Conservation (phyloP, 2,797 vertebrate species). For the Brachyrhaphis roseni region DNA sequence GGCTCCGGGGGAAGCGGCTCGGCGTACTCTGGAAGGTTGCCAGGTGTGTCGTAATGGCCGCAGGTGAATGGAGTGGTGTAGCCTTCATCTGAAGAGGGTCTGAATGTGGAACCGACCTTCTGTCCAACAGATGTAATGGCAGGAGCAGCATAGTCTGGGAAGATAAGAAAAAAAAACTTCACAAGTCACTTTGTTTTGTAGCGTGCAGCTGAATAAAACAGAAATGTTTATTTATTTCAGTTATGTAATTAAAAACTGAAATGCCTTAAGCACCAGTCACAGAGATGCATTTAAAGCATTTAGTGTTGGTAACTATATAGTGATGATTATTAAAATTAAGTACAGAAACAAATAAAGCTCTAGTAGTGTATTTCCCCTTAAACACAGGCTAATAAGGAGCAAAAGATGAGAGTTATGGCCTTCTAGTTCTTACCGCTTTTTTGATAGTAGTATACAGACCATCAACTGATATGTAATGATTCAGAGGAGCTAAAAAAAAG, state of each 20-base stretch:
- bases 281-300: background rate
- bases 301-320: background rate
- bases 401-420: background rate
- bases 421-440: background rate
- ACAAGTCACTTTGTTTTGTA: background rate
- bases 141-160: constrained; percentile 86
- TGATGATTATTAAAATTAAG: background rate
- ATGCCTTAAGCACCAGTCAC: background rate
- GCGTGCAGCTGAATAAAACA: background rate
- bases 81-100: constrained; percentile 77
- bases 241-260: background rate
- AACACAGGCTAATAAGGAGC: background rate
- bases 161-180: background rate
- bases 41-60: constrained; percentile 84
- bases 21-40: constrained; percentile 82
- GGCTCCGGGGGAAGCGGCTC: constrained; percentile 86
- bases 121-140: constrained; percentile 69
- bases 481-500: background rate
- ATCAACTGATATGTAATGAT: background rate
- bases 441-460: background rate
- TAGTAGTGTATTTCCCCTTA: background rate
- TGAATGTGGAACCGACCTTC: constrained; percentile 83
- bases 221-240: background rate
- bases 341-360: background rate
- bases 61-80: constrained; percentile 84